Conservation (phyloP, 1,140 invertebrate species). For the Sinonovacula constricta region DNA sequence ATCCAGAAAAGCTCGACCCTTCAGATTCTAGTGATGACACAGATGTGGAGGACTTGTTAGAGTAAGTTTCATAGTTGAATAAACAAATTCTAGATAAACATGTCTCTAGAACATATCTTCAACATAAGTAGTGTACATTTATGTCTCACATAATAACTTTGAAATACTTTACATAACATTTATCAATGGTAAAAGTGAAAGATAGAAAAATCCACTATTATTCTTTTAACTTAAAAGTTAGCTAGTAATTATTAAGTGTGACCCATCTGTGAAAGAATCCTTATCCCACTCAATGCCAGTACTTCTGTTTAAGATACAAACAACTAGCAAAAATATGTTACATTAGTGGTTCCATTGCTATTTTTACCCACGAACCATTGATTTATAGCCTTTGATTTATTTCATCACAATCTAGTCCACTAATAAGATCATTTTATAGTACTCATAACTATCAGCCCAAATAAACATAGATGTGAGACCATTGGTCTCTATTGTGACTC, state of each 20-base stretch:
- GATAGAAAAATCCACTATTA: not conserved
- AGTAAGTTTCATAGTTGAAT: constrained; percentile 9
- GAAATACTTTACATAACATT: not conserved
- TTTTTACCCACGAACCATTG: no score
- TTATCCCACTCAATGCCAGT: no score
- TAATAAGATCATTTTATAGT: no score
- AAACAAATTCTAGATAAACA: not conserved
- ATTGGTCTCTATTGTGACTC: no score
- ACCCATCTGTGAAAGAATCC: no score
- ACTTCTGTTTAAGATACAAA: no score
- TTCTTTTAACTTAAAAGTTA: not conserved
- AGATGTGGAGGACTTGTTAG: constrained; percentile 39
- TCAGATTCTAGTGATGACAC: constrained; percentile 19
- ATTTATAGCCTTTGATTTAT: no score
- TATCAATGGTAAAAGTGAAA: not conserved
- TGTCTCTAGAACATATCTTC: not conserved
- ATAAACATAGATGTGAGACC: no score
- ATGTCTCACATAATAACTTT: not conserved
- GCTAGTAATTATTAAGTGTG: not conserved
- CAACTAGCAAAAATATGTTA: no score
- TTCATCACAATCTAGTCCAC: no score
- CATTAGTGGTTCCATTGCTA: no score
- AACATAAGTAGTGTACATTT: not conserved
- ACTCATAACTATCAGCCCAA: no score
- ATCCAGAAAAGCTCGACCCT: constrained; percentile 3